Percentiles rank a stretch among this genome's conserved stretches.
Conservation (phyloP, 2,797 vertebrate species). For the Helicolenus hilgendorfi region DNA sequence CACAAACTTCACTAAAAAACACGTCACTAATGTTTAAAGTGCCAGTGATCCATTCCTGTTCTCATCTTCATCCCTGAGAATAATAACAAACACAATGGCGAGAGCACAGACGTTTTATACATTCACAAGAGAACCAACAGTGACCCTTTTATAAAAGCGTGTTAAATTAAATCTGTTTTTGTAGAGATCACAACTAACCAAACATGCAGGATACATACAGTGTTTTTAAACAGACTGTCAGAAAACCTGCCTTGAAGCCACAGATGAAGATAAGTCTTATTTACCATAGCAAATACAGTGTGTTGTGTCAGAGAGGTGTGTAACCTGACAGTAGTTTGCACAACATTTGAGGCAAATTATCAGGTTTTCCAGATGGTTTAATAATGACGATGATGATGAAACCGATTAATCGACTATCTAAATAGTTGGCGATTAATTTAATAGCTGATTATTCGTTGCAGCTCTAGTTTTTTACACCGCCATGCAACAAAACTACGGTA, state of each 20-base stretch:
- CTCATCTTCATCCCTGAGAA: constrained; percentile 84
- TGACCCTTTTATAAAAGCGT: constrained; percentile 66
- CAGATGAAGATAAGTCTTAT: neutral
- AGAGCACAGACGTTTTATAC: constrained; percentile 67
- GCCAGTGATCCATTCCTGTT: constrained; percentile 95
- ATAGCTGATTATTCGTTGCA: no score
- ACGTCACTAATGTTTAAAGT: constrained; percentile 92
- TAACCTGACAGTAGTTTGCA: neutral
- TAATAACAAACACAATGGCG: constrained; percentile 78
- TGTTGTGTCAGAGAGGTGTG: neutral
- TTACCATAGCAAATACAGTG: constrained; percentile 6
- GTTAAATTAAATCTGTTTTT: constrained; percentile 77
- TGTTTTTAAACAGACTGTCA: constrained; percentile 65
- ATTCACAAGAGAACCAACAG: constrained; percentile 55
- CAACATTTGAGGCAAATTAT: constrained; percentile 6
- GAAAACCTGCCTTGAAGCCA: constrained; percentile 64
- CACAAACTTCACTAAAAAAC: no score
- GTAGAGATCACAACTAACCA: constrained; percentile 69
- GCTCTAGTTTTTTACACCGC: no score
- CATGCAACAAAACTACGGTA: no score
- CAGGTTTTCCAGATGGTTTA: neutral
- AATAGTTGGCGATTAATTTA: no score
- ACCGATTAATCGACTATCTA: no score
- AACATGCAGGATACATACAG: constrained; percentile 31
- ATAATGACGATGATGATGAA: neutral